Evolutionary conservation across 2,888 invertebrate genomes (phyloP).

Genomic region (Ophioninae sp.): DNA sequence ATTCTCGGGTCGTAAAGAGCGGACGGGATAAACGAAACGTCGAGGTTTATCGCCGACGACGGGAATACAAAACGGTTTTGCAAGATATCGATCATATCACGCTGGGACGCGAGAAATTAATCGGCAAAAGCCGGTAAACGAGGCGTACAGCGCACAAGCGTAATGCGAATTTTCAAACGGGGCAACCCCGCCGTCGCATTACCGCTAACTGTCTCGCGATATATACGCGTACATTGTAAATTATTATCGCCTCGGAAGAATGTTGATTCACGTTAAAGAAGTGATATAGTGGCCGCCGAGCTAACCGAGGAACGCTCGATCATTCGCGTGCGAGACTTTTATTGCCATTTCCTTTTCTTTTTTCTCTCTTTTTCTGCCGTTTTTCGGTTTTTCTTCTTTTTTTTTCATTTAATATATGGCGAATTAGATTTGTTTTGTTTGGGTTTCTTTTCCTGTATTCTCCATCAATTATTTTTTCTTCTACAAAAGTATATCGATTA

Average conservation of each 20-base stretch:
- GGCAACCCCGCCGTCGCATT: constrained; percentile 32
- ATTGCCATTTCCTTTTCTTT: constrained; percentile 36
- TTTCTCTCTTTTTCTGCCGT: not conserved
- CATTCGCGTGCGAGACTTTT: constrained; percentile 55
- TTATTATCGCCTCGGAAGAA: constrained; percentile 60
- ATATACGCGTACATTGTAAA: constrained; percentile 39
- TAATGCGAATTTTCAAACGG: constrained; percentile 38
- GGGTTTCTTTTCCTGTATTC: not conserved
- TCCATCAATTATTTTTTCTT: not conserved
- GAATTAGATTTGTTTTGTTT: too few species aligned
- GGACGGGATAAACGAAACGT: not conserved
- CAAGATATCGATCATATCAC: constrained; percentile 48
- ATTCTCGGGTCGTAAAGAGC: constrained; percentile 18
- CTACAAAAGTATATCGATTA: not conserved
- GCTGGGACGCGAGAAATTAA: constrained; percentile 1
- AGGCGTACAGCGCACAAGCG: constrained; percentile 1
- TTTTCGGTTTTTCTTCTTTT: constrained; percentile 32
- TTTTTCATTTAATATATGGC: not conserved
- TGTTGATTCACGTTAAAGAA: constrained; percentile 58
- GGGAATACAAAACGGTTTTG: constrained; percentile 52
- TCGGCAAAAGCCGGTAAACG: not conserved
- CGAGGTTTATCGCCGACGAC: not conserved
- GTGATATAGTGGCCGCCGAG: constrained; percentile 28
- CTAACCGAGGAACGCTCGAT: constrained; percentile 45
- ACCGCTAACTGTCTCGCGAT: constrained; percentile 26